phyloP scores from a whole-genome alignment of 2,888 invertebrate species.

The Xestia rhomboidea region DNA sequence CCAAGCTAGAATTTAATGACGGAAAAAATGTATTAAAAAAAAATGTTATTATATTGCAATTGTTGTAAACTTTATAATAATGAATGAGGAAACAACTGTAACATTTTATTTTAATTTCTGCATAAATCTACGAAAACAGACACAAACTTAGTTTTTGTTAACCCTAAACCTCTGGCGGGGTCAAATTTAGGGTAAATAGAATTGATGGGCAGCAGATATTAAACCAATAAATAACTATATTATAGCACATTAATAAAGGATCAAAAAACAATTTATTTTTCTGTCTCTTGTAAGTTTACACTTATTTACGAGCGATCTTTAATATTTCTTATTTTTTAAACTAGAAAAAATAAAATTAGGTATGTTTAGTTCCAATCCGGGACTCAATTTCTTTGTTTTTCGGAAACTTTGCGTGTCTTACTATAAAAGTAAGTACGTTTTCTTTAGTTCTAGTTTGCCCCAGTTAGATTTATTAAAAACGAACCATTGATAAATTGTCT shows the following conservation, averaged over 20 bases:
- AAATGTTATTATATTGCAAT: slow-evolving; percentile 2
- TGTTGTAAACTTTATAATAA: not conserved
- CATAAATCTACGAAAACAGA: not conserved
- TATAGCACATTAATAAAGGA: not conserved
- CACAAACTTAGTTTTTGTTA: not conserved
- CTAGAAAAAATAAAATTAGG: not conserved
- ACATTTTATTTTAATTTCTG: not conserved
- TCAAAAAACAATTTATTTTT: slow-evolving; percentile 3
- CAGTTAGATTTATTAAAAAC: slow-evolving; percentile 1
- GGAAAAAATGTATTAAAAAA: not conserved
- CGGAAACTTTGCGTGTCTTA: not conserved
- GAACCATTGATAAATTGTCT: not conserved
- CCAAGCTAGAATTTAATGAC: slow-evolving; percentile 6
- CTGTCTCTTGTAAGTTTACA: not conserved
- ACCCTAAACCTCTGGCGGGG: not conserved
- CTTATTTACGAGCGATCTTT: not conserved
- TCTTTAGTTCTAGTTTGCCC: not conserved
- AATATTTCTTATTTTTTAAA: not conserved
- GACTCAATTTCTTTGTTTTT: not conserved
- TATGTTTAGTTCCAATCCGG: not conserved
- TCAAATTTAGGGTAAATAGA: not conserved
- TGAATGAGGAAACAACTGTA: not conserved
- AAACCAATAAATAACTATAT: not conserved
- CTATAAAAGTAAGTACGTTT: not conserved
- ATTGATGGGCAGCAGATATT: not conserved